phyloP scores from a whole-genome alignment of 1,140 invertebrate species.

The Zaprionus tsacasi region DNA sequence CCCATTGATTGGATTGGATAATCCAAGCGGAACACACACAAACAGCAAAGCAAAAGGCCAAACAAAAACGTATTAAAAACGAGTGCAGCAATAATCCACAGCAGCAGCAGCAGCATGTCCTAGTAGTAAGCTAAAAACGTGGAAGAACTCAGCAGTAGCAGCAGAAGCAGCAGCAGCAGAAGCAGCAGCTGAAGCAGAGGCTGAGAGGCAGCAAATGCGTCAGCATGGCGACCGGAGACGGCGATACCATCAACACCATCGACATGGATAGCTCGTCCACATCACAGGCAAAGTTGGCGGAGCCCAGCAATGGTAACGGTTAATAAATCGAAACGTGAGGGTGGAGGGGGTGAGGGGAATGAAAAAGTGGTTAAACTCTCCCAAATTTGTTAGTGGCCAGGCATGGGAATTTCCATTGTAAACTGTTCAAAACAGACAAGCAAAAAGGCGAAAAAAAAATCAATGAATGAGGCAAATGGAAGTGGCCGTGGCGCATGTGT shows the following conservation, averaged over 20 bases:
- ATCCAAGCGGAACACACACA: slow-evolving; percentile 33
- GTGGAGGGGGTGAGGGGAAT: too few relatives aligned
- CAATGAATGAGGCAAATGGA: slow-evolving; percentile 77
- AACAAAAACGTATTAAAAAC: neutral
- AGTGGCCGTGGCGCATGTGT: slow-evolving; percentile 78
- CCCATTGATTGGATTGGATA: slow-evolving; percentile 69
- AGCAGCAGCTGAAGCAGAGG: slow-evolving; percentile 21
- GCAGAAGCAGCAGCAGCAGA: slow-evolving; percentile 4
- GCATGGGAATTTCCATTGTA: slow-evolving; percentile 31
- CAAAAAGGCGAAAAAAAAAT: slow-evolving; percentile 63
- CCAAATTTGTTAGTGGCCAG: slow-evolving; percentile 7
- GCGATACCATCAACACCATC: slow-evolving; percentile 88
- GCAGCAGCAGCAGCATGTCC: slow-evolving; percentile 20
- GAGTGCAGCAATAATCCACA: slow-evolving; percentile 6
- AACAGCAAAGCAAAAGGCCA: slow-evolving; percentile 1
- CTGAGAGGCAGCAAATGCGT: slow-evolving; percentile 29
- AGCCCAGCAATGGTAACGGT: slow-evolving; percentile 75
- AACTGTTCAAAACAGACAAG: slow-evolving; percentile 21
- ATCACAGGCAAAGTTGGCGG: slow-evolving; percentile 74
- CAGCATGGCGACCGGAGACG: slow-evolving; percentile 88
- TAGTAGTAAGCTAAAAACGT: slow-evolving; percentile 29
- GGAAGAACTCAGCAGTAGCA: slow-evolving; percentile 1
- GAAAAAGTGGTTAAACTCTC: slow-evolving; percentile 4
- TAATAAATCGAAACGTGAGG: slow-evolving; percentile 2
- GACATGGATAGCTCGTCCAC: slow-evolving; percentile 85